A percentile compares a stretch with the other conserved stretches of the same genome.
phyloP scores from a whole-genome alignment of 2,113 vertebrate species.

The Carassius carassius region DNA sequence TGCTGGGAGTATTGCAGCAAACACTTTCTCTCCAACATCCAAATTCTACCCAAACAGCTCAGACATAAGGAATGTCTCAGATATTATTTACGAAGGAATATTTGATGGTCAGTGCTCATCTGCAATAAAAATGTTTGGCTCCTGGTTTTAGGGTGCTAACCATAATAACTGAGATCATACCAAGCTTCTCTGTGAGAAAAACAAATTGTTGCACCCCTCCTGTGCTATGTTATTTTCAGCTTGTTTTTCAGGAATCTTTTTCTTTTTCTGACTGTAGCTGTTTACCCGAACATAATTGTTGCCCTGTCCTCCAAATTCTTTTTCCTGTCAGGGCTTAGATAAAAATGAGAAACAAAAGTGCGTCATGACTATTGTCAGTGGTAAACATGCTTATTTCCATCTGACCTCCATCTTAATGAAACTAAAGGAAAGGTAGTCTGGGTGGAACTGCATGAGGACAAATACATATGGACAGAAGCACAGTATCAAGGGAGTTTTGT shows the following conservation, averaged over 20 bases:
- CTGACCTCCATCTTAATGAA: not conserved
- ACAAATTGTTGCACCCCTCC: conserved; percentile 15
- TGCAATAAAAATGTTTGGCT: conserved; percentile 15
- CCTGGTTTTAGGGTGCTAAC: conserved; percentile 22
- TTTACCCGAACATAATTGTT: conserved; percentile 28
- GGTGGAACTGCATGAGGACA: conserved; percentile 1
- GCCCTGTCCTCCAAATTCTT: conserved; percentile 11
- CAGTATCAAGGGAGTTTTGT: not conserved
- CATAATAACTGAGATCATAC: conserved; percentile 30
- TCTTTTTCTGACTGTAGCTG: not conserved
- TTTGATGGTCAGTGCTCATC: conserved; percentile 16
- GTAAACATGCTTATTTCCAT: conserved; percentile 18
- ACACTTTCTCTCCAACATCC: not conserved
- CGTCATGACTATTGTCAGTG: not conserved
- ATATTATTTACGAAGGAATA: conserved; percentile 39
- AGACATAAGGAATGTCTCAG: conserved; percentile 32
- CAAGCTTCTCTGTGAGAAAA: conserved; percentile 9
- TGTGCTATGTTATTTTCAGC: conserved; percentile 13
- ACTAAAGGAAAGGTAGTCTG: not conserved
- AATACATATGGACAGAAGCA: conserved; percentile 4
- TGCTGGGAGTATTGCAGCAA: not conserved
- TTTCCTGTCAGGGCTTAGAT: not conserved
- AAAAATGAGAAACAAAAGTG: conserved; percentile 37
- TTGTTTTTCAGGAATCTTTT: conserved; percentile 36
- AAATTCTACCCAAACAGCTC: conserved; percentile 1